Evolutionary conservation across 2,888 invertebrate genomes (phyloP).

Genomic region (Drepana falcataria): DNA sequence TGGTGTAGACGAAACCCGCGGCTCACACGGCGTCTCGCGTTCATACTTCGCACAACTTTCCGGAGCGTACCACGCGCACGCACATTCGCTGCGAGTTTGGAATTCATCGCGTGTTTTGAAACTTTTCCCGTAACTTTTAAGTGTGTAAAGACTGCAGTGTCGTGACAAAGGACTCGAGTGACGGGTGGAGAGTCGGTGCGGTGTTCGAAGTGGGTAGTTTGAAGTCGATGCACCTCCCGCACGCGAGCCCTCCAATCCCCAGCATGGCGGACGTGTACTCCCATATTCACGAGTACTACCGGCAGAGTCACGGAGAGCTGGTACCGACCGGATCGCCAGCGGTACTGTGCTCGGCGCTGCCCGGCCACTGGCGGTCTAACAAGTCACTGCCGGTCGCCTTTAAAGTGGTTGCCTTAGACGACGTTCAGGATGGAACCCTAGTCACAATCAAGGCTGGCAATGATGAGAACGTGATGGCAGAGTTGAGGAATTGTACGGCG

Average conservation of each 20-base stretch:
- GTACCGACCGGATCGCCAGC: slow-evolving; percentile 97
- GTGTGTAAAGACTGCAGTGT: slow-evolving; percentile 54
- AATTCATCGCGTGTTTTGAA: slow-evolving; percentile 52
- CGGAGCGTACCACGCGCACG: slow-evolving; percentile 60
- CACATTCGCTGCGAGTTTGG: slow-evolving; percentile 41
- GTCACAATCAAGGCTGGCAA: slow-evolving; percentile 97
- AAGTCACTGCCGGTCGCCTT: slow-evolving; percentile 98
- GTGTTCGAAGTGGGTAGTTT: slow-evolving; percentile 52
- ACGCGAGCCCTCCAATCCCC: slow-evolving; percentile 76
- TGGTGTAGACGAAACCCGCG: slow-evolving; percentile 59
- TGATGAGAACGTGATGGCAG: slow-evolving; percentile 98
- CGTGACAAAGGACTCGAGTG: slow-evolving; percentile 62
- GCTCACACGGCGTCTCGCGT: slow-evolving; percentile 65
- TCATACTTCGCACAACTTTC: slow-evolving; percentile 70
- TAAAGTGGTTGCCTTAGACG: slow-evolving; percentile 95
- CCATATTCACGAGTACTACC: slow-evolving; percentile 86
- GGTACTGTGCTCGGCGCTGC: slow-evolving; percentile 95
- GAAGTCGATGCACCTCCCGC: slow-evolving; percentile 84
- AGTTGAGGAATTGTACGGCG: slow-evolving; percentile 94
- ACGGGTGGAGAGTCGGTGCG: slow-evolving; percentile 56
- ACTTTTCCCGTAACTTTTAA: slow-evolving; percentile 44
- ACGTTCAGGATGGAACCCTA: slow-evolving; percentile 95
- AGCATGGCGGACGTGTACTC: slow-evolving; percentile 86
- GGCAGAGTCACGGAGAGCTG: slow-evolving; percentile 95
- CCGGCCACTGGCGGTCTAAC: slow-evolving; percentile 98